These are phyloP conservation scores for Nesogale talazaci DNA, from an alignment of 2,113 vertebrate species.

Conservation along the genomic window DNA sequence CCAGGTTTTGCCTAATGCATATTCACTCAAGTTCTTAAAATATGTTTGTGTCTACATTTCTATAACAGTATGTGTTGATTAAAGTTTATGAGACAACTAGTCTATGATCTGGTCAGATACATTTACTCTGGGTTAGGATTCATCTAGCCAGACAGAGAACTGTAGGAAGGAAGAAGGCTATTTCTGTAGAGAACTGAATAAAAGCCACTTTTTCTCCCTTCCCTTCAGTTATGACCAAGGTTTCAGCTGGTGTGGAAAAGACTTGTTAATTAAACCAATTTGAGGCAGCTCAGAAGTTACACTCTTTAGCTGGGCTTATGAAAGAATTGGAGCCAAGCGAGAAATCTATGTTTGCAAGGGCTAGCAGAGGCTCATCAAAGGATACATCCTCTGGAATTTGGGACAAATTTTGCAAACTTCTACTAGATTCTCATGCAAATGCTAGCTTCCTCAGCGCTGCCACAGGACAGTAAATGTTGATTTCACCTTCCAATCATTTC, in stretches of 20 bases:
- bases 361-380: not conserved
- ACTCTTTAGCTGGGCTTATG: not conserved
- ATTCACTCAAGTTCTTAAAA: conserved; percentile 17
- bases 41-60: not conserved
- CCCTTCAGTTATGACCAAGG: not conserved
- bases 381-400: not conserved
- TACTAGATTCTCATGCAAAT: not conserved
- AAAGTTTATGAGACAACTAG: not conserved
- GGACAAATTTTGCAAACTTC: not conserved
- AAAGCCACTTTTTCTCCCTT: not conserved
- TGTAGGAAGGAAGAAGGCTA: not conserved
- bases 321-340: not conserved
- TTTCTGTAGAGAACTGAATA: conserved; percentile 12
- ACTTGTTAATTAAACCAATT: not conserved
- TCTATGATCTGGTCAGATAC: not conserved
- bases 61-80: not conserved
- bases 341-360: not conserved
- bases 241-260: conserved; percentile 16
- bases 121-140: conserved; percentile 4
- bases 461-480: not conserved
- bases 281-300: not conserved
- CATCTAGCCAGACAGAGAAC: not conserved
- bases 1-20: not conserved
- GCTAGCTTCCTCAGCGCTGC: not conserved
- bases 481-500: not conserved